phyloP scores from a whole-genome alignment of 2,888 invertebrate species.

The Ophioninae sp. region DNA sequence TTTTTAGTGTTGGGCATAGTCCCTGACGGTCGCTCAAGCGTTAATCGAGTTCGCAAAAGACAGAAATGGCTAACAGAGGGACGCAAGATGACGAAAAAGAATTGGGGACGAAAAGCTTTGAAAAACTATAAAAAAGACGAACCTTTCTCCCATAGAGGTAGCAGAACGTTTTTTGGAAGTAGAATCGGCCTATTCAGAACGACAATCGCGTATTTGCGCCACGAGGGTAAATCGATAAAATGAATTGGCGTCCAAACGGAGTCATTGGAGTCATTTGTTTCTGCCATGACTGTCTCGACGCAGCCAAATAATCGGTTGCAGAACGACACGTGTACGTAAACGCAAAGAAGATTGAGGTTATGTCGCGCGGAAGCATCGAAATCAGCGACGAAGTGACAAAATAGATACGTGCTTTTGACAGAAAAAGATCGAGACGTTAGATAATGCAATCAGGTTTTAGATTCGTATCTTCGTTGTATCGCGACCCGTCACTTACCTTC shows the following conservation, averaged over 20 bases:
- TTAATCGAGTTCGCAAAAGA: too few relatives aligned
- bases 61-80: too few relatives aligned
- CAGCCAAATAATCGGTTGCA: constrained; percentile 26
- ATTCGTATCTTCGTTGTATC: neutral
- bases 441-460: neutral
- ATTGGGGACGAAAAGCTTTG: neutral
- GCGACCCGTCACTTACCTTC: neutral
- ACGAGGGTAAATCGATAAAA: constrained; percentile 64
- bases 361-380: neutral
- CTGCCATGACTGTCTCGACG: constrained; percentile 61
- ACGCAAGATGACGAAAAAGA: too few relatives aligned
- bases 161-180: constrained; percentile 82
- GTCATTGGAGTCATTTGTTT: constrained; percentile 21
- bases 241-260: constrained; percentile 72
- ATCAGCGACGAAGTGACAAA: neutral
- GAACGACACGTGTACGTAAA: neutral
- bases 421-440: neutral
- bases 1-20: too few relatives aligned
- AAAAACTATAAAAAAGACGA: constrained; percentile 61
- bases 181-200: constrained; percentile 86
- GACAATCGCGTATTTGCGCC: constrained; percentile 84
- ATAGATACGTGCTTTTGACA: neutral
- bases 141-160: constrained; percentile 88
- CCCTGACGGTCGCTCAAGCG: too few relatives aligned
- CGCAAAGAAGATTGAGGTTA: constrained; percentile 45